Evolutionary conservation across 2,797 vertebrate genomes (phyloP), one percentile per base, ranked within the genome.

Genomic region (Rhabdomys pumilio): DNA sequence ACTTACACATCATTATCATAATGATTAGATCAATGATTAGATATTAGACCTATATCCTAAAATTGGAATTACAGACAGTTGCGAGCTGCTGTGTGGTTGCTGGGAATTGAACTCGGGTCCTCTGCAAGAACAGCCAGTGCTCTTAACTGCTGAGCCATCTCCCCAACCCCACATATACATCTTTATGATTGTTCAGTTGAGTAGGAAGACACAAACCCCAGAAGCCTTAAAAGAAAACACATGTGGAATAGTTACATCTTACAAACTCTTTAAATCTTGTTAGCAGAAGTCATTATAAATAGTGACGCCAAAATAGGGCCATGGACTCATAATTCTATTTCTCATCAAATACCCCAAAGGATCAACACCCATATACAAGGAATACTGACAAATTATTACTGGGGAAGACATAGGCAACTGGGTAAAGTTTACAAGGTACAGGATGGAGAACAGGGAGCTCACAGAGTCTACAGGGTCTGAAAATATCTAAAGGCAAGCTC

Each of bases 331-430:
- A 81, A 88, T 31, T 63, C 29, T 73, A 22, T 77, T 88, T 96
- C 93, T 96, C 38, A 59, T 75, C 38, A 76, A 76, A n/a, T 73
- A 20, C 61, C 91, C 89, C 38, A 93, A 83, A 91, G 59, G 59
- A 59, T 77, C 85, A 93, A 94, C 31, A 93, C n/a, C 31, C 26
- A 26, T 55, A 57, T 75, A 59, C 12, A 85, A 67, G 81, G 50
- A 38, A 1, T 69, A 6, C 20, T 72, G 89, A 29, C 17, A 89
- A 67, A 83, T 83, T 53, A 88, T 86, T 55, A 38, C 79, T 57
- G 59, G 65, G 77, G 69, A 53, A 73, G 41, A 44, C 31, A 55
- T 10, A 85, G n/a, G 34, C 65, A 82, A 44, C 24, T 34, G 3
- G 38, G 11, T 4, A n/a, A 88, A 94, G 72, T 73, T 22, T 29